Evolutionary conservation across 1,140 invertebrate genomes (phyloP), one percentile per base, ranked within the genome.

Genomic region (Parapsyche elsis): DNA sequence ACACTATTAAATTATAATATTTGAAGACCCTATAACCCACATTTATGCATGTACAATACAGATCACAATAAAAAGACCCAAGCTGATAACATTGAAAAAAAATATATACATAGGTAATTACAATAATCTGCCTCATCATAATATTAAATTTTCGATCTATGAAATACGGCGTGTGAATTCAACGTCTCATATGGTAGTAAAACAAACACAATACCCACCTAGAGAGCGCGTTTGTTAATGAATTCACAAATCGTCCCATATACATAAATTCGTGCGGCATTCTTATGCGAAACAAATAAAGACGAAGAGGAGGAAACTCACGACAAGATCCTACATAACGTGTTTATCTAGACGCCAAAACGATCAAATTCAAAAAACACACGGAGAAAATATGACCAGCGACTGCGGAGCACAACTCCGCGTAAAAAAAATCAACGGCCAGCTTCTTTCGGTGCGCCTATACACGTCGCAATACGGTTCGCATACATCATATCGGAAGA

Each of bases 161-260:
- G 7, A 38, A 38, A 38, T 38, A 38, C 30, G 30, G 30, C 30
- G 30, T 38, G 30, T 7, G 30, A 38, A 38, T 38, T 38, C 30
- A 38, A 38, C 30, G 30, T 38, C 30, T 7, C 7, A 38, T 38
- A 38, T 38, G 30, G 30, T 38, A 38, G 30, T 38, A 53, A 53
- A 53, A 16, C 49, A 53, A 12, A 53, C 10, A 67, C 64, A 67
- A 67, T 67, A 23, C 24, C 24, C 10, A 26, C 10, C 23, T 2
- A 67, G 24, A 14, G 24, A 21, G 23, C 21, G 10, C 23, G 7
- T 9, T 12, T 23, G 14, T 24, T 67, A 67, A 67, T 67, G 24
- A 67, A 67, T 67, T 67, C 64, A 67, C 19, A 67, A 67, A 67
- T 12, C 21, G 64, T 67, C 64, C 64, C 64, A 67, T 67, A 67